These are phyloP conservation scores for Lineus longissimus DNA, from an alignment of 1,140 invertebrate species.

Conservation along the genomic window DNA sequence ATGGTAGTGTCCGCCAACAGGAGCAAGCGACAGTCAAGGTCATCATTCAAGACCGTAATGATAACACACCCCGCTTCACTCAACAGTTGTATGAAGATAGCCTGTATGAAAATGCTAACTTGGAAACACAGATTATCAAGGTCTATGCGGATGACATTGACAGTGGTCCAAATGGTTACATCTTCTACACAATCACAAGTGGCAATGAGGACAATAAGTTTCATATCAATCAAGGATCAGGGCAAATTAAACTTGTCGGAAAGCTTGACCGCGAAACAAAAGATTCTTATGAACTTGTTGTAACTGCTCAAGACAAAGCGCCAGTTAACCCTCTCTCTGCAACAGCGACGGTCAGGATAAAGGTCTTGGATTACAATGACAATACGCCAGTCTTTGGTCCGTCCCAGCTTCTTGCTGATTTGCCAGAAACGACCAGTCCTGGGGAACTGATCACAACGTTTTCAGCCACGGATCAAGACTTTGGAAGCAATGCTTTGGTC, in stretches of 20 bases:
- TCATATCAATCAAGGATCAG: constrained; percentile 32
- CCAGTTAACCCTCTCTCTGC: constrained; percentile 57
- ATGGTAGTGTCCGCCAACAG: constrained; percentile 31
- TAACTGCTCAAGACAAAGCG: constrained; percentile 79
- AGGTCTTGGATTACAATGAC: constrained; percentile 86
- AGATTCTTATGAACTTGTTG: constrained; percentile 31
- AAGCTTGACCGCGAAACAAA: constrained; percentile 76
- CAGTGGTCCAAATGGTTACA: constrained; percentile 63
- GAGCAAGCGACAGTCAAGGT: constrained; percentile 64
- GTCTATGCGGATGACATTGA: constrained; percentile 73
- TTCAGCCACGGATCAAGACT: constrained; percentile 47
- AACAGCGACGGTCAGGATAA: constrained; percentile 69
- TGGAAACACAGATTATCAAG: constrained; percentile 70
- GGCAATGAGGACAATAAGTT: constrained; percentile 70
- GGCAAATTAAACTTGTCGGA: constrained; percentile 53
- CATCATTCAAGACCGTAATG: constrained; percentile 82
- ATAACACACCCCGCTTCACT: constrained; percentile 83
- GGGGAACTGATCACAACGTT: constrained; percentile 36
- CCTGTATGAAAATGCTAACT: constrained; percentile 71
- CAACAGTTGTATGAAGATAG: constrained; percentile 76
- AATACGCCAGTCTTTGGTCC: constrained; percentile 67
- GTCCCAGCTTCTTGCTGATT: constrained; percentile 20
- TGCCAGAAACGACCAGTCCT: constrained; percentile 25
- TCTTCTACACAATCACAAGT: constrained; percentile 65
- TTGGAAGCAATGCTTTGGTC: constrained; percentile 61